A percentile compares a stretch with the other conserved stretches of the same genome.
phyloP scores from a whole-genome alignment of 2,888 invertebrate species.

The Frankliniella fusca region DNA sequence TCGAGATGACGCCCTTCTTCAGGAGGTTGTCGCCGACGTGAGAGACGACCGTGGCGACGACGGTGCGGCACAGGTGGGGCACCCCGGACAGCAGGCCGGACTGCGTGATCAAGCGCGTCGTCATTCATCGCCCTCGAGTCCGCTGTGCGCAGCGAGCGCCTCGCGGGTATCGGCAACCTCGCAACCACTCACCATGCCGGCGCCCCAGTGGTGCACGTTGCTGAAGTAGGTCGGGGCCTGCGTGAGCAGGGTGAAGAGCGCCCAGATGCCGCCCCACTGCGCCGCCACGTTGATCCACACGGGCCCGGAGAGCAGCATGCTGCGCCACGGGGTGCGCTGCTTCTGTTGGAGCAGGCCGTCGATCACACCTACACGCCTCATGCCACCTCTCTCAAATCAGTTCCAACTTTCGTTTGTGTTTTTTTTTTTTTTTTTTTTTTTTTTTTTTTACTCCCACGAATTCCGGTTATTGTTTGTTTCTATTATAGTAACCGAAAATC shows the following conservation, averaged over 20 bases:
- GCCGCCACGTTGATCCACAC: conserved; percentile 62
- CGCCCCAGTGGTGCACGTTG: conserved; percentile 47
- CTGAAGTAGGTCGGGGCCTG: conserved; percentile 68
- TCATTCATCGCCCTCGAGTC: not conserved
- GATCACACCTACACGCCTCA: too few species aligned
- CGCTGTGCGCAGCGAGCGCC: not conserved
- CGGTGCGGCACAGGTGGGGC: conserved; percentile 56
- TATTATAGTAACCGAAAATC: too few species aligned
- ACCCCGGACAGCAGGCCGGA: conserved; percentile 60
- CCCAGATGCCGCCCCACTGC: conserved; percentile 66
- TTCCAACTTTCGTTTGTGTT: too few species aligned
- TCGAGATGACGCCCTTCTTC: conserved; percentile 53
- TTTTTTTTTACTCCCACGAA: too few species aligned
- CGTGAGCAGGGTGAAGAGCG: conserved; percentile 64
- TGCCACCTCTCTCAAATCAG: too few species aligned
- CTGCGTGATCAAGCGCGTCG: conserved; percentile 43
- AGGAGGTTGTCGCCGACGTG: conserved; percentile 57
- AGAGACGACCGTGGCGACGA: conserved; percentile 58
- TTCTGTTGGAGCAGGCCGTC: not conserved
- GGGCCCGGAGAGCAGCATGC: conserved; percentile 56
- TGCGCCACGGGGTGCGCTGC: conserved; percentile 53
- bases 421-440: too few species aligned
- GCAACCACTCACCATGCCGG: not conserved
- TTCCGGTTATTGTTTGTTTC: too few species aligned
- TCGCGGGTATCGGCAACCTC: too few species aligned